A percentile compares a stretch with the other conserved stretches of the same genome.
phyloP scores from a whole-genome alignment of 2,113 vertebrate genomes.

The Lagopus leucura region DNA sequence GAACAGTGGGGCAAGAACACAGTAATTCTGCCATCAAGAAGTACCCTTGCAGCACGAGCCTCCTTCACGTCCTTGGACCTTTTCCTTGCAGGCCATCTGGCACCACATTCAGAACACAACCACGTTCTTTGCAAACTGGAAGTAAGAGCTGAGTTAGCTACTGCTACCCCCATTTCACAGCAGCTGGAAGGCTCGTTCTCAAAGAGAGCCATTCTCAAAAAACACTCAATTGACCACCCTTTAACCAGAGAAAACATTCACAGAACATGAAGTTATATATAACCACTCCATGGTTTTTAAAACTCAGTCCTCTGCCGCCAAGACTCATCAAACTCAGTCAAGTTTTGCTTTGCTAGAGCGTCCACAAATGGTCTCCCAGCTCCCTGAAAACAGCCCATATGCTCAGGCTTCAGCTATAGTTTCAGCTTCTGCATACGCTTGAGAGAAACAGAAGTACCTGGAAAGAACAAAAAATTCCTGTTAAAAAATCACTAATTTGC shows the following conservation, averaged over 20 bases:
- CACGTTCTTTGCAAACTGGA: not conserved
- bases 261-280: not conserved
- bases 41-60: not conserved
- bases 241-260: not conserved
- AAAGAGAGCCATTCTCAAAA: not conserved
- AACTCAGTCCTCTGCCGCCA: not conserved
- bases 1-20: not conserved
- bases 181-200: not conserved
- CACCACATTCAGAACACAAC: not conserved
- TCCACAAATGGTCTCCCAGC: not conserved
- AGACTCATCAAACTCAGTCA: not conserved
- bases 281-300: not conserved
- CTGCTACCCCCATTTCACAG: not conserved
- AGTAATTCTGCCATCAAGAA: not conserved
- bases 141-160: not conserved
- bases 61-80: not conserved
- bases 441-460: not conserved
- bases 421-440: not conserved
- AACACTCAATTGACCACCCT: not conserved
- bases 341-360: not conserved
- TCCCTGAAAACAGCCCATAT: not conserved
- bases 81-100: not conserved
- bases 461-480: not conserved
- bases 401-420: not conserved
- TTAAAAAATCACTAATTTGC: not conserved